These are phyloP conservation scores for Eufriesea mexicana DNA, from an alignment of 1,140 invertebrate species.

Conservation along the genomic window DNA sequence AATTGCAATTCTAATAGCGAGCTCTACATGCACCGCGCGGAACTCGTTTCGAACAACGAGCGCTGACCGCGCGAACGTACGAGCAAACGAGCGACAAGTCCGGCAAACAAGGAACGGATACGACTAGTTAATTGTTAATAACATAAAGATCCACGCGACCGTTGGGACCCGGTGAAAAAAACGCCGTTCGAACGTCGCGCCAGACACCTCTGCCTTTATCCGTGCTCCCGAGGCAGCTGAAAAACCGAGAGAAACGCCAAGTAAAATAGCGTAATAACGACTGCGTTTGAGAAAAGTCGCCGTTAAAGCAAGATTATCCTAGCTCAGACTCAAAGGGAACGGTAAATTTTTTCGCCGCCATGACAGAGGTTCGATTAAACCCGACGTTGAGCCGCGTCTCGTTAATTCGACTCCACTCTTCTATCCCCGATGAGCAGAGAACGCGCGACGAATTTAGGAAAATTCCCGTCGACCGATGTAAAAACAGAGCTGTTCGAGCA, in stretches of 20 bases:
- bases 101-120: constrained; percentile 25
- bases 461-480: neutral
- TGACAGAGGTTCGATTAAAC: neutral
- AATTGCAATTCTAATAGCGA: constrained; percentile 46
- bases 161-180: neutral
- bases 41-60: constrained; percentile 38
- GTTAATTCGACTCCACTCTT: neutral
- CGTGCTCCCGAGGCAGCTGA: neutral
- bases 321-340: neutral
- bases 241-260: neutral
- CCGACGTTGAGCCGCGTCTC: too few species aligned
- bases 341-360: too few species aligned
- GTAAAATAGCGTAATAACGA: neutral
- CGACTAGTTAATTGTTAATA: constrained; percentile 37
- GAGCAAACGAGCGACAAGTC: constrained; percentile 25
- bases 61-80: neutral
- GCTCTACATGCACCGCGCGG: constrained; percentile 5
- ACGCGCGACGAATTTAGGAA: neutral
- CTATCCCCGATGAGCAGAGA: neutral
- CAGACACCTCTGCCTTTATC: neutral
- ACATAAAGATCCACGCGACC: neutral
- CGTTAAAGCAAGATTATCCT: neutral
- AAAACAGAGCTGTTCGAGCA: neutral
- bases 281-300: neutral
- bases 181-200: neutral